Conservation (phyloP, 2,888 invertebrate species). For the Thysanoteuthis rhombus region DNA sequence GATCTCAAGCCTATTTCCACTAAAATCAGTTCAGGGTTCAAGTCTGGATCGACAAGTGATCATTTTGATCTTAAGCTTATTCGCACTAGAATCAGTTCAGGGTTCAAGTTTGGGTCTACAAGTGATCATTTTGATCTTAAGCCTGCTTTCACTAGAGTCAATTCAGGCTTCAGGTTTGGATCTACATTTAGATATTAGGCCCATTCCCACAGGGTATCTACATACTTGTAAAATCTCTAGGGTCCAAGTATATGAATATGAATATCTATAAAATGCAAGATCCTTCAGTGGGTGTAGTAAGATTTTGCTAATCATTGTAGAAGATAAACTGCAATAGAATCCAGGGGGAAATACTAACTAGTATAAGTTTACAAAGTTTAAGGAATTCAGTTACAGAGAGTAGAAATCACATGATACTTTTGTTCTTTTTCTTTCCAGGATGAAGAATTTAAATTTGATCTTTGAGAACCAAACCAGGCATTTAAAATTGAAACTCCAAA, state of each 20-base stretch:
- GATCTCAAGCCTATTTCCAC: no score
- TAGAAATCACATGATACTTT: background rate
- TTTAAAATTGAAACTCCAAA: background rate
- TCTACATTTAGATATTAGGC: no score
- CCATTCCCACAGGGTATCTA: no score
- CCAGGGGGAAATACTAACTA: background rate
- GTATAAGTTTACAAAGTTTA: background rate
- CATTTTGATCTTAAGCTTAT: no score
- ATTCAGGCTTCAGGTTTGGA: no score
- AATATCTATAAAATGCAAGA: background rate
- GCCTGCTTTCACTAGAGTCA: no score
- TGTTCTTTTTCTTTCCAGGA: background rate
- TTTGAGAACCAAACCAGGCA: background rate
- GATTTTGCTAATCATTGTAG: background rate
- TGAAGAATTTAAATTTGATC: conserved; percentile 12
- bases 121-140: no score
- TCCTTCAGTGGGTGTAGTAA: background rate
- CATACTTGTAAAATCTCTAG: no score
- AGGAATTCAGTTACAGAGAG: background rate
- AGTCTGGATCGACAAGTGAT: no score
- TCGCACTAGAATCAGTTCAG: no score
- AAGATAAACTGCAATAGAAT: background rate
- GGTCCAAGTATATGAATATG: background rate
- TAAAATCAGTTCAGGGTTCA: no score
- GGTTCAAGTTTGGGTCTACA: no score